These are phyloP conservation scores for Nymphalis urticae DNA, from an alignment of 2,888 invertebrate species.

Conservation along the genomic window DNA sequence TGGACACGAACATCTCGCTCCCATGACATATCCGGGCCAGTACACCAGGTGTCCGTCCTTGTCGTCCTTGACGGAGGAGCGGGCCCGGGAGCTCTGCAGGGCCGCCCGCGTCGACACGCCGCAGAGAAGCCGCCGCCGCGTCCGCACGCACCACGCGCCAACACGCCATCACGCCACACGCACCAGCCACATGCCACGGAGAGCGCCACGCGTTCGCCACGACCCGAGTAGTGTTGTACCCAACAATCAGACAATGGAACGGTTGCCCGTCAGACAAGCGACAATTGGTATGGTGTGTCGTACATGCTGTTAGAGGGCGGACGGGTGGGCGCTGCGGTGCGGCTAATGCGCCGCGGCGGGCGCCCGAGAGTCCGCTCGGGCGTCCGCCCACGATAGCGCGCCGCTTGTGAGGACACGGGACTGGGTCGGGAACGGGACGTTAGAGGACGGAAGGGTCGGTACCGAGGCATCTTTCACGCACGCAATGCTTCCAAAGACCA, in stretches of 20 bases:
- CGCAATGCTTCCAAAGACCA: slow-evolving; percentile 46
- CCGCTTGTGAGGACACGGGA: slow-evolving; percentile 48
- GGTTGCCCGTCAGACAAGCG: slow-evolving; percentile 83
- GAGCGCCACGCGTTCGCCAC: slow-evolving; percentile 80
- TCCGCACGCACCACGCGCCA: slow-evolving; percentile 48
- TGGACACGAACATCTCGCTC: slow-evolving; percentile 99
- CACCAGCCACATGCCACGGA: slow-evolving; percentile 58
- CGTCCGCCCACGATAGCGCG: slow-evolving; percentile 41
- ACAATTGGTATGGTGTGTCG: slow-evolving; percentile 79
- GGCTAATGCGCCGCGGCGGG: slow-evolving; percentile 52
- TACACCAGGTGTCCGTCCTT: slow-evolving; percentile 99
- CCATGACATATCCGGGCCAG: slow-evolving; percentile 98
- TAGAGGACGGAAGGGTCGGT: slow-evolving; percentile 41
- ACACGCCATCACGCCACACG: slow-evolving; percentile 45
- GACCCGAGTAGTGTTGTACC: slow-evolving; percentile 83
- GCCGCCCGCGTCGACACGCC: slow-evolving; percentile 43
- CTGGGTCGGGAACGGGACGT: slow-evolving; percentile 47
- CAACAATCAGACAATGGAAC: slow-evolving; percentile 83
- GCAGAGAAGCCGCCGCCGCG: slow-evolving; percentile 48
- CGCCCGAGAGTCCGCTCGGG: slow-evolving; percentile 48
- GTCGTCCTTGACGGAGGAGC: slow-evolving; percentile 98
- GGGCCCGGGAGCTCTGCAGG: slow-evolving; percentile 89
- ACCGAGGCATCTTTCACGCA: slow-evolving; percentile 48
- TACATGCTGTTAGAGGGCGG: slow-evolving; percentile 80
- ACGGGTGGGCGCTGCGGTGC: slow-evolving; percentile 65